Evolutionary conservation across 1,140 invertebrate genomes (phyloP).

Genomic region (Bombus balteatus): DNA sequence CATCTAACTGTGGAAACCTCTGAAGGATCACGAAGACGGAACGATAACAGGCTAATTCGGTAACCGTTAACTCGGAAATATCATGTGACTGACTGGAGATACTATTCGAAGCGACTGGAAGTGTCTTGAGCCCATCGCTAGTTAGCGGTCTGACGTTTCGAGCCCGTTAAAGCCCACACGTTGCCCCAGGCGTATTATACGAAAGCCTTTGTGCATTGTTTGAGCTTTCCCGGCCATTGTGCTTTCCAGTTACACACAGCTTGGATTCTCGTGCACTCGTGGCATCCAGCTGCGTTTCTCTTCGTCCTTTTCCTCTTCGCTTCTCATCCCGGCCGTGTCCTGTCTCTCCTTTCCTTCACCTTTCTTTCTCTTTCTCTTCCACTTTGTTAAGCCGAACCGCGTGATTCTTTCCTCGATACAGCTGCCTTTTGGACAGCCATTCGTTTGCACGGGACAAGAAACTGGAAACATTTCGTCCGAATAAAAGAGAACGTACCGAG

Average conservation of each 20-base stretch:
- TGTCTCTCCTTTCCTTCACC: neutral
- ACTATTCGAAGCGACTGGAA: neutral
- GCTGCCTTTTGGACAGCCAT: conserved; percentile 5
- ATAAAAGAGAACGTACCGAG: neutral
- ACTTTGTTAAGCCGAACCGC: neutral
- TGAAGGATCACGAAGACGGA: neutral
- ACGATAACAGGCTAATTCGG: neutral
- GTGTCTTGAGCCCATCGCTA: conserved; percentile 29
- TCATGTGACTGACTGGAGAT: neutral
- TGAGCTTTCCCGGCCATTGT: conserved; percentile 77
- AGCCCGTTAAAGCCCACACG: conserved; percentile 63
- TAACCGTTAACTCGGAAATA: neutral
- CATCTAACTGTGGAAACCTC: neutral
- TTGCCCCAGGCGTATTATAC: conserved; percentile 74
- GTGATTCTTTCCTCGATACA: conserved; percentile 26
- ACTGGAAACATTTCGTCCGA: neutral
- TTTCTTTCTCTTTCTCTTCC: neutral
- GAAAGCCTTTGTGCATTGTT: conserved; percentile 78
- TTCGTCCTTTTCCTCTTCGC: conserved; percentile 34
- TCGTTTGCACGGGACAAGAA: neutral
- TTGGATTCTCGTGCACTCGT: conserved; percentile 70
- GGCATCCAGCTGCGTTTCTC: conserved; percentile 62
- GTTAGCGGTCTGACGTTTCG: conserved; percentile 50
- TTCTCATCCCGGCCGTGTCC: neutral
- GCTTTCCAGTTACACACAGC: conserved; percentile 71